phyloP scores from a whole-genome alignment of 2,113 vertebrate species.

The Ptyas mucosa region DNA sequence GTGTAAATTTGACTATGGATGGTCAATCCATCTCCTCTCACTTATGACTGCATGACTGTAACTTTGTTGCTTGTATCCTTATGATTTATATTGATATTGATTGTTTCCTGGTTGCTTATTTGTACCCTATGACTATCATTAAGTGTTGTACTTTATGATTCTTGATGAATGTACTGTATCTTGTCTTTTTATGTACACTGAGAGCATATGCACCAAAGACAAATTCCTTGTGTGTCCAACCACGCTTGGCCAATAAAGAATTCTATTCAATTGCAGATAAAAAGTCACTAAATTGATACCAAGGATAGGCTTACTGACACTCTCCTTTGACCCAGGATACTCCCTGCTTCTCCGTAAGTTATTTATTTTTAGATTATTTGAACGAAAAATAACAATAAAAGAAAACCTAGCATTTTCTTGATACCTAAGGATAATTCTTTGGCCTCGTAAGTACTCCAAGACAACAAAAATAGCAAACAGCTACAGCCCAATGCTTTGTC shows the following conservation, averaged over 20 bases:
- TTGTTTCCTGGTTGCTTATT: too few relatives aligned
- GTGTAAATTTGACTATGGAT: background rate
- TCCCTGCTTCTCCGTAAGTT: background rate
- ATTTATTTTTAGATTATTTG: background rate
- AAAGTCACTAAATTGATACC: background rate
- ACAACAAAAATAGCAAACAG: background rate
- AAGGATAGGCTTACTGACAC: background rate
- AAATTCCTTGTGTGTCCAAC: too few relatives aligned
- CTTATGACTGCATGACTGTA: too few relatives aligned
- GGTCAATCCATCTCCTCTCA: too few relatives aligned
- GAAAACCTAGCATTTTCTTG: background rate
- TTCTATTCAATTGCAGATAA: background rate
- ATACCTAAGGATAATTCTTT: background rate
- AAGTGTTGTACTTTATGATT: too few relatives aligned
- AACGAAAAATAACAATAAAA: background rate
- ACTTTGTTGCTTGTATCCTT: too few relatives aligned
- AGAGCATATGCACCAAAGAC: too few relatives aligned
- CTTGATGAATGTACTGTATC: too few relatives aligned
- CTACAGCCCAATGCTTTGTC: background rate
- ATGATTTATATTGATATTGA: too few relatives aligned
- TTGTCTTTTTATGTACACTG: too few relatives aligned
- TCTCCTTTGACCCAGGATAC: background rate
- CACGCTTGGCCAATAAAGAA: too few relatives aligned
- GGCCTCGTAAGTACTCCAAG: background rate
- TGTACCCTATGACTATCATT: too few relatives aligned